Evolutionary conservation across 2,888 invertebrate species (phyloP), one percentile per base, ranked within the genome.

Genomic region (Nasonia oneida): DNA sequence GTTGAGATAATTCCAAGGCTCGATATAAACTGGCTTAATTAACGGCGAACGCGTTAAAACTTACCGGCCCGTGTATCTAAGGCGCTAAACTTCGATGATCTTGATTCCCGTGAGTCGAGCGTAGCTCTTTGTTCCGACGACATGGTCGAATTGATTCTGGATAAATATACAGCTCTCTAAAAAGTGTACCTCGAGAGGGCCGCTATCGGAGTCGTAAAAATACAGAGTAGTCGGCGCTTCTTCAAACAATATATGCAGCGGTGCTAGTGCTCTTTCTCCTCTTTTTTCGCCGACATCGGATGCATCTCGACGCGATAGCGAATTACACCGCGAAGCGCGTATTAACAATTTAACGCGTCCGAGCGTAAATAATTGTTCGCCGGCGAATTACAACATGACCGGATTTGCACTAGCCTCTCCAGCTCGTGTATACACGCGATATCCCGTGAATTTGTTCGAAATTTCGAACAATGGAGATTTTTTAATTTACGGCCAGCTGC

Each of bases 21-120:
- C 73, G 50, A 64, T 78, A 53, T 71, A 67, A 81, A 85, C 39
- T 74, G 53, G 64, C 73, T 81, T 74, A 81, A 81, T 85, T 81
- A 73, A 77, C 18, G 64, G 64, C 23, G 42, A 23, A 47, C n/a
- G n/a, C 42, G 42, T 73, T 73, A 73, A 42, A 73, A 73, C 6
- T 73, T 73, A 73, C 12, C 3, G 4, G 39, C 71, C 10, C 64
- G 71, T 12, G 15, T 57, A 57, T 57, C 57, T 18, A 67, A 29
- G 33, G 64, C 4, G 29, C 64, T 33, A 67, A 67, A 33, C 64
- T 67, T 29, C 8, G 4, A n/a, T 0, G 23, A 57, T 57, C 8
- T 4, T n/a, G 4, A 18, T n/a, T n/a, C 18, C 3, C 57, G 64
- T 67, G n/a, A 57, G 1, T n/a, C n/a, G 6, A 5, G n/a, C 57